Conservation (phyloP, 2,113 vertebrate species). For the Hemichromis elongatus region DNA sequence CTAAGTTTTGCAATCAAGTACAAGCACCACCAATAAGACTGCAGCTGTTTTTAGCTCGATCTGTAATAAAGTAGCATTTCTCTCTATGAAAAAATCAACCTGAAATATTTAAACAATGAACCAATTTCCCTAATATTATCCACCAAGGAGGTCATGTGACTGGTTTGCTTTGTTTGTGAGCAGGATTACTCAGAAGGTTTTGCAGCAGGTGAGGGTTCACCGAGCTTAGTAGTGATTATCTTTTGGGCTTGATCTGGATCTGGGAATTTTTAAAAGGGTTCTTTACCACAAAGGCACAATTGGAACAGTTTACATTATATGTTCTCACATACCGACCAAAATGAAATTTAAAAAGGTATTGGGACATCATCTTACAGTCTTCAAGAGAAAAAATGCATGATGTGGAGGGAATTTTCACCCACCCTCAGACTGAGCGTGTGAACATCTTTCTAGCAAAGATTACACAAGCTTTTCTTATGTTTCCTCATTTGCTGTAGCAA, state of each 20-base stretch:
- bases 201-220: neutral
- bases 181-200: neutral
- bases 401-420: neutral
- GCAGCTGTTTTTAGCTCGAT: neutral
- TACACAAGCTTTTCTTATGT: neutral
- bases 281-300: neutral
- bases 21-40: neutral
- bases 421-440: neutral
- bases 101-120: neutral
- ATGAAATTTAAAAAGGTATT: neutral
- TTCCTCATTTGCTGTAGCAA: neutral
- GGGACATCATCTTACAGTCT: neutral
- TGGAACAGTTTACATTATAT: neutral
- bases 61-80: neutral
- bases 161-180: neutral
- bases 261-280: neutral
- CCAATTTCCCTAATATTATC: neutral
- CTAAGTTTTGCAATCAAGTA: neutral
- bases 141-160: neutral
- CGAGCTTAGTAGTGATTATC: neutral
- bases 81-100: neutral
- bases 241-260: neutral
- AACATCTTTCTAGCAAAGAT: neutral
- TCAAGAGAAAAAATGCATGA: neutral
- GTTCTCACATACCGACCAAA: neutral